Percentiles rank a stretch among this genome's conserved stretches.
phyloP scores from a whole-genome alignment of 1,140 invertebrate genomes.

The Tachypleus tridentatus region DNA sequence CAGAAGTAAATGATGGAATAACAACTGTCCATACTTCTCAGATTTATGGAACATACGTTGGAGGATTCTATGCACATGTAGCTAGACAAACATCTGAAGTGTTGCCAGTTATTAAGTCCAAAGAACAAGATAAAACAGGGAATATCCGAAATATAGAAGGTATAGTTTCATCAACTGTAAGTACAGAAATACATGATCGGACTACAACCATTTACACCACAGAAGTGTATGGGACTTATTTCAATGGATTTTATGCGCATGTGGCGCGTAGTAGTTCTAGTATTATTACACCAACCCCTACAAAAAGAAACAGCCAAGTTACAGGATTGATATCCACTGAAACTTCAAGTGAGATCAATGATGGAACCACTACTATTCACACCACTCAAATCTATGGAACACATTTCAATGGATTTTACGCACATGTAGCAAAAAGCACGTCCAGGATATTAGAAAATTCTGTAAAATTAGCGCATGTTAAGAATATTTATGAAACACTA shows the following conservation, averaged over 20 bases:
- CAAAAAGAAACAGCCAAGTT: neutral
- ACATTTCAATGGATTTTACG: conserved; percentile 47
- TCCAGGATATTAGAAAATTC: neutral
- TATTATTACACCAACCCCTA: neutral
- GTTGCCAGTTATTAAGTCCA: neutral
- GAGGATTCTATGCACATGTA: conserved; percentile 75
- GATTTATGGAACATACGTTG: conserved; percentile 70
- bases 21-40: conserved; percentile 83
- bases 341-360: neutral
- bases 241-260: conserved; percentile 65
- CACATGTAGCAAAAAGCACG: conserved; percentile 50
- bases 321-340: conserved; percentile 7
- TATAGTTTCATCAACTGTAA: conserved; percentile 16
- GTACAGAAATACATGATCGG: conserved; percentile 47
- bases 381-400: conserved; percentile 57
- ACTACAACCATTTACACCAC: conserved; percentile 52
- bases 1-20: conserved; percentile 78
- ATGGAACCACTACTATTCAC: conserved; percentile 50
- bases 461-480: too few species aligned
- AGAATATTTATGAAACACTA: too few species aligned
- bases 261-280: conserved; percentile 29
- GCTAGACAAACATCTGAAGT: conserved; percentile 20
- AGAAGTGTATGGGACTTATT: conserved; percentile 62
- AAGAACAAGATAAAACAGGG: too few species aligned
- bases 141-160: neutral